phyloP scores from a whole-genome alignment of 2,797 vertebrate species.

The Thamnophis elegans region DNA sequence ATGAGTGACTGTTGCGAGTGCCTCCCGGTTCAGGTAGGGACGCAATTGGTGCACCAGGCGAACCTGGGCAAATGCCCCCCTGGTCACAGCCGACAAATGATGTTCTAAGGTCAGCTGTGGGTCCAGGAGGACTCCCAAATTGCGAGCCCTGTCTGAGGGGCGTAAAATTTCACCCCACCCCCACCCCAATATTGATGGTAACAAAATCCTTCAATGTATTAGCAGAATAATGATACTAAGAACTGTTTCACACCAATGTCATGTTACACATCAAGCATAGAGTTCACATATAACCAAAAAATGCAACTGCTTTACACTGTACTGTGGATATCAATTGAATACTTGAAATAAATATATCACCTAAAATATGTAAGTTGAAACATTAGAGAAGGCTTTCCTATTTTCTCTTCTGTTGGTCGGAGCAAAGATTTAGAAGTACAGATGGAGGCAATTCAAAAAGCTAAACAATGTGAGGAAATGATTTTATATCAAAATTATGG shows the following conservation, averaged over 20 bases:
- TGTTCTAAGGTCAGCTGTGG: too few relatives aligned
- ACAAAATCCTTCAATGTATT: background rate
- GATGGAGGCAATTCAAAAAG: background rate
- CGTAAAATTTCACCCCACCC: too few relatives aligned
- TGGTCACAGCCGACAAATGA: too few relatives aligned
- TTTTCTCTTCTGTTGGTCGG: background rate
- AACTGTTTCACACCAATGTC: background rate
- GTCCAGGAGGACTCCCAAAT: too few relatives aligned
- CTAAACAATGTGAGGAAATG: background rate
- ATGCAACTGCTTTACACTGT: background rate
- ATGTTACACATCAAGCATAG: background rate
- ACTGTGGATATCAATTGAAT: background rate
- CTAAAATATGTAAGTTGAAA: background rate
- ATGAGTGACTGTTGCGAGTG: too few relatives aligned
- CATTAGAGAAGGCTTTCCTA: background rate
- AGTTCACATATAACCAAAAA: background rate
- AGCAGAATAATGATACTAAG: background rate
- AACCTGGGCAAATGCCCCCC: too few relatives aligned
- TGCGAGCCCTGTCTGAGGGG: too few relatives aligned
- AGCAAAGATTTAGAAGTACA: background rate
- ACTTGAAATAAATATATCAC: background rate
- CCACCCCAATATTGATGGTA: background rate
- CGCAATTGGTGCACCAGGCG: too few relatives aligned
- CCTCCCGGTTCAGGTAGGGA: too few relatives aligned
- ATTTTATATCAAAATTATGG: background rate